These are phyloP conservation scores for Anhinga rufa DNA, from an alignment of 2,113 vertebrate genomes.

Conservation along the genomic window DNA sequence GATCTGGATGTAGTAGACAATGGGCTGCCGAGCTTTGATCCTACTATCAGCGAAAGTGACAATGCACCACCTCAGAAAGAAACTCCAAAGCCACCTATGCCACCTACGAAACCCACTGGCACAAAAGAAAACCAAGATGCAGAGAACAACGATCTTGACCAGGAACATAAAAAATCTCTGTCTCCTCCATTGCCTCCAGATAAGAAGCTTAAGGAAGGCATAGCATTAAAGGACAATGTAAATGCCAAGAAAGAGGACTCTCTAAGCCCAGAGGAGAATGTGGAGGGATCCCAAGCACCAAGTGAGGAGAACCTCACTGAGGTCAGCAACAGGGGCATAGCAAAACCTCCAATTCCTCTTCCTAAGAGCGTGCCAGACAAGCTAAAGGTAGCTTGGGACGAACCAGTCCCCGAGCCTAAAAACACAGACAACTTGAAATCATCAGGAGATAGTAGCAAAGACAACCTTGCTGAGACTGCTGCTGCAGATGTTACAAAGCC, in stretches of 20 bases:
- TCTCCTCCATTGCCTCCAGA: constrained; percentile 49
- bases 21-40: constrained; percentile 57
- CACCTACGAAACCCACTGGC: constrained; percentile 63
- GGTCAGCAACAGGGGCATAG: constrained; percentile 37
- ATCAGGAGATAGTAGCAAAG: background rate
- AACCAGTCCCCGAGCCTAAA: background rate
- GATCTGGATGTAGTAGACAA: constrained; percentile 80
- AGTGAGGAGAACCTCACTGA: background rate
- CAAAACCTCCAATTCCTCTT: constrained; percentile 59
- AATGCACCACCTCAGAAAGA: constrained; percentile 53
- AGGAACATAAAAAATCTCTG: constrained; percentile 32
- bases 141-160: constrained; percentile 6
- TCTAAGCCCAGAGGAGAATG: background rate
- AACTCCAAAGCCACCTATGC: constrained; percentile 57
- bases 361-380: constrained; percentile 57
- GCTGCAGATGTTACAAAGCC: constrained; percentile 48
- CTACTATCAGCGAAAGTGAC: constrained; percentile 4
- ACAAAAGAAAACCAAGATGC: constrained; percentile 23
- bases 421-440: background rate
- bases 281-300: background rate
- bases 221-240: constrained; percentile 47
- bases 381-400: constrained; percentile 75
- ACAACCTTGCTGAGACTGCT: constrained; percentile 7
- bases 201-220: constrained; percentile 71
- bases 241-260: constrained; percentile 29